These are phyloP conservation scores for Gortyna flavago DNA, from an alignment of 2,888 invertebrate species.

Conservation along the genomic window DNA sequence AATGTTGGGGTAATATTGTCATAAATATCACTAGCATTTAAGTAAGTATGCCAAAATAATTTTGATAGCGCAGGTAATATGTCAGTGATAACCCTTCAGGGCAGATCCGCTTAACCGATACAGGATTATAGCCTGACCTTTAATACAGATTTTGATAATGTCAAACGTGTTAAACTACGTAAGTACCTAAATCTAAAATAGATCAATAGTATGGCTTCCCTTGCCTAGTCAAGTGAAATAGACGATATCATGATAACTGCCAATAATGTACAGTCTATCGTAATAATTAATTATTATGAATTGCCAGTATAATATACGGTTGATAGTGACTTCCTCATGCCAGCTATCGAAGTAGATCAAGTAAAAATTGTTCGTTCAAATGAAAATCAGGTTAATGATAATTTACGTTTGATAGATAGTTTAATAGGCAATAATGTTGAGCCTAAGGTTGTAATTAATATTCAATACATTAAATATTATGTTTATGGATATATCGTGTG, in stretches of 20 bases:
- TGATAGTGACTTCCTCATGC: slow-evolving; percentile 52
- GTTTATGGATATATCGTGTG: slow-evolving; percentile 19
- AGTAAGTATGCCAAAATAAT: background rate
- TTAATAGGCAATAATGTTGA: slow-evolving; percentile 41
- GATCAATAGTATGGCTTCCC: slow-evolving; percentile 45
- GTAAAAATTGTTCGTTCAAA: slow-evolving; percentile 53
- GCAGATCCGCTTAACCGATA: slow-evolving; percentile 23
- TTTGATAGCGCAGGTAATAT: slow-evolving; percentile 18
- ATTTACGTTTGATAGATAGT: slow-evolving; percentile 48
- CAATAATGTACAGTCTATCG: slow-evolving; percentile 37
- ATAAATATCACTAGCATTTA: background rate
- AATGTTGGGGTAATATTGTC: background rate
- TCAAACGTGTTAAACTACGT: slow-evolving; percentile 14
- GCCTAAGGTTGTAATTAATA: slow-evolving; percentile 47
- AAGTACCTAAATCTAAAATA: slow-evolving; percentile 13
- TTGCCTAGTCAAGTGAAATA: slow-evolving; percentile 26
- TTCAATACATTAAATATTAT: slow-evolving; percentile 33
- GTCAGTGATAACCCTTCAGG: slow-evolving; percentile 12
- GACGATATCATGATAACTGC: slow-evolving; percentile 15
- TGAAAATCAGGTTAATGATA: slow-evolving; percentile 60
- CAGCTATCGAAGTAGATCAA: slow-evolving; percentile 55
- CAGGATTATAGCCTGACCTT: slow-evolving; percentile 36
- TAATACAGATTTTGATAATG: slow-evolving; percentile 39
- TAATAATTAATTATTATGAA: slow-evolving; percentile 49
- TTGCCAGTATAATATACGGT: slow-evolving; percentile 28